Evolutionary conservation across 2,797 vertebrate species (phyloP).

Genomic region (Serranus cabrilla): DNA sequence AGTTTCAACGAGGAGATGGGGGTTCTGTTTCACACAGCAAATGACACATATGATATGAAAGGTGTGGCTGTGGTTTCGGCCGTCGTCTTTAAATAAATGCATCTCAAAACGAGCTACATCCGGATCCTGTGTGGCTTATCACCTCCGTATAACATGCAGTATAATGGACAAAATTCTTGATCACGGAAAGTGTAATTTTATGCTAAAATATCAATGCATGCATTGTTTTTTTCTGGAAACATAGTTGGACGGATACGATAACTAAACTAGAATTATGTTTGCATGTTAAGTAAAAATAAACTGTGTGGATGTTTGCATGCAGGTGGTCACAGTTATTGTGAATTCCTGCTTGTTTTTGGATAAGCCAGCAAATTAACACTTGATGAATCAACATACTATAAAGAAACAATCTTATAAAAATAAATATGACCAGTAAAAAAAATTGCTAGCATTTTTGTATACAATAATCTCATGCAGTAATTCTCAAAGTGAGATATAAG

Average conservation of each 20-base stretch:
- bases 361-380: background rate
- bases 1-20: background rate
- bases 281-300: too few species aligned
- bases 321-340: too few species aligned
- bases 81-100: background rate
- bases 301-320: too few species aligned
- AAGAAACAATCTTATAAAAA: background rate
- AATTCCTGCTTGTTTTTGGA: background rate
- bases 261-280: background rate
- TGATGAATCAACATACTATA: background rate
- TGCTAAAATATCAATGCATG: background rate
- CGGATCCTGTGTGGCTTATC: background rate
- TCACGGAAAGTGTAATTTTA: background rate
- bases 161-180: background rate
- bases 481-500: too few species aligned
- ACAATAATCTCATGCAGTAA: background rate
- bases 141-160: background rate
- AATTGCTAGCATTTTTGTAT: background rate
- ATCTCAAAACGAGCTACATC: background rate
- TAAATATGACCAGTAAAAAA: too few species aligned
- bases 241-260: background rate
- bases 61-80: background rate
- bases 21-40: background rate
- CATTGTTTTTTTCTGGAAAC: background rate
- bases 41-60: background rate